Conservation (phyloP, 2,797 vertebrate species). For the Decapterus maruadsi region DNA sequence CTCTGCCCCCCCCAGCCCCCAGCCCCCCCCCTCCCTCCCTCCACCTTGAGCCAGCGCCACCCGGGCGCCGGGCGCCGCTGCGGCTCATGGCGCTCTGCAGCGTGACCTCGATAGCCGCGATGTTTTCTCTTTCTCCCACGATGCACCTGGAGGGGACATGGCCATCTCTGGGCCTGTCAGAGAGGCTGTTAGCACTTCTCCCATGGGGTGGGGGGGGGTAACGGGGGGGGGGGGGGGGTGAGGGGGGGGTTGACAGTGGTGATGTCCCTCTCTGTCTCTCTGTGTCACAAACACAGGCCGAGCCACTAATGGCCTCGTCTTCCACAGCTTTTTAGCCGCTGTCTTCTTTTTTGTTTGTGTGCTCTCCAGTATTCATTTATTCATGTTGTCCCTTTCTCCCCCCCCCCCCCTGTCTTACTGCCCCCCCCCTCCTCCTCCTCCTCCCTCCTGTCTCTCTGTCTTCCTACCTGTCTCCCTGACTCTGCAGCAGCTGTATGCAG, state of each 20-base stretch:
- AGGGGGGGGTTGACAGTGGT: conserved; percentile 70
- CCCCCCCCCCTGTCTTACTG: conserved; percentile 29
- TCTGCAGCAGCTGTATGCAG: conserved; percentile 96
- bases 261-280: conserved; percentile 67
- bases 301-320: conserved; percentile 86
- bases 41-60: conserved; percentile 78
- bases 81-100: conserved; percentile 50
- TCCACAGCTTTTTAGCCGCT: conserved; percentile 82
- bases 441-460: conserved; percentile 29
- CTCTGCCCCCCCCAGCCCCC: no score
- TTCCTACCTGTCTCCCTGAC: conserved; percentile 60
- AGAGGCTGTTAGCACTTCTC: conserved; percentile 83
- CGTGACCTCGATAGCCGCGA: conserved; percentile 79
- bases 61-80: no score
- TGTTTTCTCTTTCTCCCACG: conserved; percentile 82
- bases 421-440: neutral
- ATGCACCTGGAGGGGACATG: conserved; percentile 83
- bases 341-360: conserved; percentile 77
- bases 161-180: conserved; percentile 82
- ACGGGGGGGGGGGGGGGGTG: no score
- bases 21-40: no score
- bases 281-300: conserved; percentile 78
- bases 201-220: conserved; percentile 78
- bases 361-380: conserved; percentile 83
- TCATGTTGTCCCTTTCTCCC: conserved; percentile 77